phyloP scores from a whole-genome alignment of 2,797 vertebrate genomes.

The Galagoides demidoff region DNA sequence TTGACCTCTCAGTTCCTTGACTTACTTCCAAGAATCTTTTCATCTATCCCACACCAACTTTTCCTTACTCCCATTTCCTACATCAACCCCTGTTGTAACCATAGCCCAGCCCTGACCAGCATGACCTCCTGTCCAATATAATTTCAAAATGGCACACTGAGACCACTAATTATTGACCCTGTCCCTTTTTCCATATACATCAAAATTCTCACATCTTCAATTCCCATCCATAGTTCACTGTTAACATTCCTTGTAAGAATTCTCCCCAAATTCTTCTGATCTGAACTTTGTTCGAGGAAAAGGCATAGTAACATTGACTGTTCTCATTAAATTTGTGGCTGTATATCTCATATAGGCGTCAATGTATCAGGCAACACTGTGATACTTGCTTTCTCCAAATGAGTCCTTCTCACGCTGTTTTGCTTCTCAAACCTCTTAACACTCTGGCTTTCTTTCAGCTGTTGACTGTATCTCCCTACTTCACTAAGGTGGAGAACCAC shows the following conservation, averaged over 20 bases:
- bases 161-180: background rate
- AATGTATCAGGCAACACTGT: background rate
- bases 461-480: background rate
- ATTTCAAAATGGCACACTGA: background rate
- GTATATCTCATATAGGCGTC: background rate
- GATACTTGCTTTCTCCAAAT: background rate
- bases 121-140: background rate
- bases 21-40: background rate
- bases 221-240: background rate
- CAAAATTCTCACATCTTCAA: background rate
- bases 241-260: background rate
- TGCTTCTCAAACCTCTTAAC: background rate
- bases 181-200: background rate
- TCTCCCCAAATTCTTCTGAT: background rate
- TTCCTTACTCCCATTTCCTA: background rate
- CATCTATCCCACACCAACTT: background rate
- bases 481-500: background rate
- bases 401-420: background rate
- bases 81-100: background rate
- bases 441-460: background rate
- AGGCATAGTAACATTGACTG: background rate
- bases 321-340: background rate
- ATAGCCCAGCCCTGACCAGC: fast-evolving
- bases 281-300: background rate
- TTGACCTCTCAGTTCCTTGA: background rate